Evolutionary conservation across 2,888 invertebrate species (phyloP).

Genomic region (Hecatera dysodea): DNA sequence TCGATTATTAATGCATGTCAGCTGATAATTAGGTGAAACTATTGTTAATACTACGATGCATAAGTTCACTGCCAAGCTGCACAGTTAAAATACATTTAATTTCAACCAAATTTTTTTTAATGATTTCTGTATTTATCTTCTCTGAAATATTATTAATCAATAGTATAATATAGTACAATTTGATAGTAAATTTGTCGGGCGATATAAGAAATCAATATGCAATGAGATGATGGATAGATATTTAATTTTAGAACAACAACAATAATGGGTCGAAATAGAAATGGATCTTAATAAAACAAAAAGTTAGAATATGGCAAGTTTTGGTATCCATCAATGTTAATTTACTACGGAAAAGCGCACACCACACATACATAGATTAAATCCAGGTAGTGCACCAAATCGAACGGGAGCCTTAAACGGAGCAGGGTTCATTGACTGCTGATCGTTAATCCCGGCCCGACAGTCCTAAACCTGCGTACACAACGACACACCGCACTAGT

Average conservation of each 20-base stretch:
- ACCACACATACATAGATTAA: constrained; percentile 42
- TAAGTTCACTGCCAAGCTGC: constrained; percentile 31
- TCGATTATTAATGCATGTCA: constrained; percentile 71
- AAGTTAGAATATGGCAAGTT: not conserved
- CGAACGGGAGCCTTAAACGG: constrained; percentile 68
- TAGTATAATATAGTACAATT: constrained; percentile 14
- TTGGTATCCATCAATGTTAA: constrained; percentile 35
- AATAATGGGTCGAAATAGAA: constrained; percentile 11
- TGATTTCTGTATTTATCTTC: not conserved
- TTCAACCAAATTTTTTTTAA: not conserved
- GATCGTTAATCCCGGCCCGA: constrained; percentile 61
- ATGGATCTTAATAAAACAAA: constrained; percentile 20
- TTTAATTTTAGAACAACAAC: not conserved
- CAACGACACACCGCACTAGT: constrained; percentile 50
- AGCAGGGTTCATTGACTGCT: constrained; percentile 70
- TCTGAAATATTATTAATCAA: constrained; percentile 14
- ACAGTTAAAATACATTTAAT: constrained; percentile 8
- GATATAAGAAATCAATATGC: constrained; percentile 19
- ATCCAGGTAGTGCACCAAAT: constrained; percentile 57
- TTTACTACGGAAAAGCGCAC: constrained; percentile 36
- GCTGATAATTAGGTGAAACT: constrained; percentile 68
- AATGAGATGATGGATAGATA: constrained; percentile 15
- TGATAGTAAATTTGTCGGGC: not conserved
- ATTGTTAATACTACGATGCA: constrained; percentile 41
- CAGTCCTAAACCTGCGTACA: constrained; percentile 55